Evolutionary conservation across 2,888 invertebrate species (phyloP).

Genomic region (Linnaemya tessellans): DNA sequence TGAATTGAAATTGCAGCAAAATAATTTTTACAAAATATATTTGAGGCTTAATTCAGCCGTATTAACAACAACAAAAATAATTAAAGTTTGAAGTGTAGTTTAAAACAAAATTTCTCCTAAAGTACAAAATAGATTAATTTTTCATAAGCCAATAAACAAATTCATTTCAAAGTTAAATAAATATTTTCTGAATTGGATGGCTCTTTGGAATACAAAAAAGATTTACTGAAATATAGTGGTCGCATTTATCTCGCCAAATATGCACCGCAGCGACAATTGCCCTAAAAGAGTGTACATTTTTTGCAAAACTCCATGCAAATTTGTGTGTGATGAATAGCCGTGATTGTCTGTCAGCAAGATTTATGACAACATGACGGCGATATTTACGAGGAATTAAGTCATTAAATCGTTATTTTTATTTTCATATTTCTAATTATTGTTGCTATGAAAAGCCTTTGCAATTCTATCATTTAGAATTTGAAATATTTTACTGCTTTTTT

Average conservation of each 20-base stretch:
- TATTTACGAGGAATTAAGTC: slow-evolving; percentile 33
- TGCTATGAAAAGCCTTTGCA: slow-evolving; percentile 5
- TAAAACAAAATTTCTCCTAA: too few relatives aligned
- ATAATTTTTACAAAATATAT: too few relatives aligned
- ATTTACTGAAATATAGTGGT: not conserved
- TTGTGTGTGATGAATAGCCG: not conserved
- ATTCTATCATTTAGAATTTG: slow-evolving; percentile 39
- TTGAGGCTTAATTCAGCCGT: too few relatives aligned
- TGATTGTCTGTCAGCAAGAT: slow-evolving; percentile 31
- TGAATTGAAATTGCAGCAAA: too few relatives aligned
- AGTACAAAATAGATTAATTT: too few relatives aligned
- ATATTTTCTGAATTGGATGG: too few relatives aligned
- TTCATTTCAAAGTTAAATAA: too few relatives aligned
- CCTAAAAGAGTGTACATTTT: not conserved
- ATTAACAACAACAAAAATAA: too few relatives aligned
- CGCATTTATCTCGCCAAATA: not conserved
- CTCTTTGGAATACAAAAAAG: not conserved
- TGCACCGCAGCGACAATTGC: not conserved
- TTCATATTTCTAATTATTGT: slow-evolving; percentile 32
- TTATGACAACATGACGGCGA: slow-evolving; percentile 29
- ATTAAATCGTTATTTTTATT: slow-evolving; percentile 18
- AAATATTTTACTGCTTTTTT: slow-evolving; percentile 18
- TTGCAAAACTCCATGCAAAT: not conserved
- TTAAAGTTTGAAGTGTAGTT: too few relatives aligned
- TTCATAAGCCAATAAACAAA: not conserved